These are phyloP conservation scores for Thecophora atra DNA, from an alignment of 2,888 invertebrate genomes.

Conservation along the genomic window DNA sequence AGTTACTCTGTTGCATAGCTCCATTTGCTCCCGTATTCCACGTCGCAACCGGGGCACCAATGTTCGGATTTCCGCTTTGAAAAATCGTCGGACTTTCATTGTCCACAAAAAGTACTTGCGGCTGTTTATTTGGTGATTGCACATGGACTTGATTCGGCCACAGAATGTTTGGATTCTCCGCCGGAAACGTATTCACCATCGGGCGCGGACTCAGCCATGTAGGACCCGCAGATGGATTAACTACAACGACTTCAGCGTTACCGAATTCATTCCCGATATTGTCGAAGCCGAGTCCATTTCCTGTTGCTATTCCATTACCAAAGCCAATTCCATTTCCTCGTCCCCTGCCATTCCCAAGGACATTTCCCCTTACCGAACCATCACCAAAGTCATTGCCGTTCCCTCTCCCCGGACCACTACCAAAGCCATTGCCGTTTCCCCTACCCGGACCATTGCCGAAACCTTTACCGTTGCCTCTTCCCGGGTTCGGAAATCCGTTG, in stretches of 20 bases:
- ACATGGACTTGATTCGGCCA: background rate
- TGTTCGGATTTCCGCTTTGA: background rate
- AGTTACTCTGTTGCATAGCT: background rate
- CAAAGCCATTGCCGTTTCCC: slow-evolving; percentile 8
- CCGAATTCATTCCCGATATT: background rate
- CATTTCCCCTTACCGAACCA: background rate
- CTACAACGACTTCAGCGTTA: background rate
- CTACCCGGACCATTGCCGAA: background rate
- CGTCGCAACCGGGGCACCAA: background rate
- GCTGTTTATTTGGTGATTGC: background rate
- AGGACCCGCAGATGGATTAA: background rate
- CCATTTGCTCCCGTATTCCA: background rate
- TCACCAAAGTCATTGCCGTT: background rate
- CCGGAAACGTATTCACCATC: background rate
- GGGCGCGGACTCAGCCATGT: background rate
- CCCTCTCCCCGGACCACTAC: background rate
- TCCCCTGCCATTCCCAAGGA: too few relatives aligned
- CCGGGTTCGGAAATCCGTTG: too few relatives aligned
- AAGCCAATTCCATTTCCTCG: background rate
- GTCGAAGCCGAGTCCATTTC: slow-evolving; percentile 15
- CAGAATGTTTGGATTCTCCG: background rate
- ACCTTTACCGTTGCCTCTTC: too few relatives aligned
- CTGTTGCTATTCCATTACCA: background rate
- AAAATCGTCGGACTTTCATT: background rate
- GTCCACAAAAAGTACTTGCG: background rate